Base-by-base conservation (phyloP, 2,797 vertebrate species). In the Betta splendens region DNA sequence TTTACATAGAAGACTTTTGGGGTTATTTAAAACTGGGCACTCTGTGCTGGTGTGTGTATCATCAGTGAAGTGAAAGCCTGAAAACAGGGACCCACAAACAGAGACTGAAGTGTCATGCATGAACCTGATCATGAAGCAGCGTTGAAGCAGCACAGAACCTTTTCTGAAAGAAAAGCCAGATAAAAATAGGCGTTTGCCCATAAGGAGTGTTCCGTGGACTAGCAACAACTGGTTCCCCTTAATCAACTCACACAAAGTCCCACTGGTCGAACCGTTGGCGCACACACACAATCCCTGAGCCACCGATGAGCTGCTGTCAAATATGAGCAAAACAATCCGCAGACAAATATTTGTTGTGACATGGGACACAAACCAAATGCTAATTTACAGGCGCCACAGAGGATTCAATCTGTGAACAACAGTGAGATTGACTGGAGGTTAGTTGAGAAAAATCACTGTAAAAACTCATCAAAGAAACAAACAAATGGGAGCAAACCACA, bases 291-390 rank as follows among this genome's bases (percentile, higher is more conserved):
- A 61, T 66, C 63, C 58, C 53, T 18, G 54, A 48, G 52, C 38
- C 20, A 3, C 64, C 32, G 72, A 77, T 78, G 79, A 84, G 69
- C 69, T 35, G 56, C 83, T 85, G 79, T 82, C 81, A 84, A 84
- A 84, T 72, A 66, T 29, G 28, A 83, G 66, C 80, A 74, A 84
- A 85, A 85, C 83, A 85, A 84, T 75, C 77, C 73, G 29, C 31
- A 51, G 55, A 81, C 69, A 84, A 80, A 85, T 79, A 89, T 86
- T 80, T 83, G 79, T 82, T 81, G 70, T 83, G 84, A 74, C 66
- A 59, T 51, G 67, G 72, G 72, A 80, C 72, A 60, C 69, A 70
- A 77, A 59, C 63, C 63, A 69, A 81, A 82, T 87, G 80, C 74
- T 81, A 80, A 87, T 87, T 63, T 68, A 28, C 44, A 56, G 36